Evolutionary conservation across 23 tunicate species (phyloP).

Genomic region (Trididemnum clinides): DNA sequence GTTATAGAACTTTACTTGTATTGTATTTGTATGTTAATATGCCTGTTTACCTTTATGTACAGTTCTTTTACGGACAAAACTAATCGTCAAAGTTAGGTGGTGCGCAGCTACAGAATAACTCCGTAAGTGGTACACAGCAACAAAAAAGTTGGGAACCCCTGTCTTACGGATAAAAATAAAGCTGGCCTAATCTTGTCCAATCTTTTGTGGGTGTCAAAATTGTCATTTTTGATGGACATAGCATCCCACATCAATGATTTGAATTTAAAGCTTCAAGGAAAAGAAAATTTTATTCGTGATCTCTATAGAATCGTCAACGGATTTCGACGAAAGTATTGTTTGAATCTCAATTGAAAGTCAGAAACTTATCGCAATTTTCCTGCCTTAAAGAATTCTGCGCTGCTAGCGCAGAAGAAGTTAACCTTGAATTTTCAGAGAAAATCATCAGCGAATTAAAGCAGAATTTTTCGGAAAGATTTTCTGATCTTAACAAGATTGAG

Average conservation of each 20-base stretch:
- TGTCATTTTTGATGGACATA: slow-evolving; percentile 37
- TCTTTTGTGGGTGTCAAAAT: slow-evolving; percentile 5
- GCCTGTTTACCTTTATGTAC: too few relatives aligned
- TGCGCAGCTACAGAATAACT: too few relatives aligned
- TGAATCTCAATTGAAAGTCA: slow-evolving; percentile 29
- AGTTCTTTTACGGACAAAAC: too few relatives aligned
- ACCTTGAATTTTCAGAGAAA: slow-evolving; percentile 21
- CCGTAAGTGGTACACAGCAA: too few relatives aligned
- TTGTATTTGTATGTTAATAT: too few relatives aligned
- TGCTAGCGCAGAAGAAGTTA: slow-evolving; percentile 28
- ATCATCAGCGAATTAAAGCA: slow-evolving; percentile 29
- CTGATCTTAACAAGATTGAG: slow-evolving; percentile 32
- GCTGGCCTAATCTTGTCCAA: not conserved
- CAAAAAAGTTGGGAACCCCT: not conserved
- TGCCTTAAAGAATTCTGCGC: slow-evolving; percentile 35
- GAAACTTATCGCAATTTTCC: slow-evolving; percentile 40
- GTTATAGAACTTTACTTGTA: too few relatives aligned
- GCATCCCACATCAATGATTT: slow-evolving; percentile 23
- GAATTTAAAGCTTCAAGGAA: slow-evolving; percentile 17
- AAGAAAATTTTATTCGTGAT: slow-evolving; percentile 33
- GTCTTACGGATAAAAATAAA: slow-evolving; percentile 2
- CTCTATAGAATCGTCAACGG: slow-evolving; percentile 46
- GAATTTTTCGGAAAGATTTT: slow-evolving; percentile 14
- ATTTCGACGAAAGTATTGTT: slow-evolving; percentile 42
- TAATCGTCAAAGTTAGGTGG: too few relatives aligned